Base-by-base conservation (phyloP, 2,888 invertebrate species). In the Tridacna gigas region DNA sequence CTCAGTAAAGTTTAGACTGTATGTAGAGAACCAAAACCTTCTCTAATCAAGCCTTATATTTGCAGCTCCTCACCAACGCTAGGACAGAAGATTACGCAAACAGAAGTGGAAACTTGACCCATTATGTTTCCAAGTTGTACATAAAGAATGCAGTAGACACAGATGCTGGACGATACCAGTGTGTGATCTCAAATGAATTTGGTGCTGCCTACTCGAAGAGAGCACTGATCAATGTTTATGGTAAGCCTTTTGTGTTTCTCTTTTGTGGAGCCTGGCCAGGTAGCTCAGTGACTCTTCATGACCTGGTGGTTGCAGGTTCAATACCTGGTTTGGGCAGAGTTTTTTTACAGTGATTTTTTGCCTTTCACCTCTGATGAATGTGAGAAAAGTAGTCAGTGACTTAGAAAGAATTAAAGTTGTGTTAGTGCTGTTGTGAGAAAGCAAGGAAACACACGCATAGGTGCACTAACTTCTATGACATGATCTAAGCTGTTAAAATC, bases 111-210 rank as follows among this genome's bases (percentile, higher is more conserved):
- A 89, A 91, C 48, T 89, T 94, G 47, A 92, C 91, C n/a, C 91
- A 91, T 61, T 93, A 92, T 87, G 95, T 97, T 65, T 97, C 98
- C 25, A 96, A 96, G 77, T 96, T 99, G 79, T 96, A 96, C 75
- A 96, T 99, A 86, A 95, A 95, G 60, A 97, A 97, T 94, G 97
- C 98, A 0, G 97, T 97, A 77, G 97, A 97, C 95, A 96, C 96
- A 65, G 97, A 98, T 94, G 97, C 97, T 83, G 99, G 98, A 0
- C 96, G 96, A 94, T 99, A 99, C 95, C 98, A 99, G 95, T 99
- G 99, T 95, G 96, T 98, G 87, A 97, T 98, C 15, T 97, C 97
- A 22, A 99, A 99, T 94, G 96, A 96, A 88, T 98, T 97, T 95
- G 99, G 98, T 11, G 97, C 97, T 12, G 97, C 97, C 5, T 98